phyloP scores from a whole-genome alignment of 1,140 invertebrate species.

The Pachypeltis micranthus region DNA sequence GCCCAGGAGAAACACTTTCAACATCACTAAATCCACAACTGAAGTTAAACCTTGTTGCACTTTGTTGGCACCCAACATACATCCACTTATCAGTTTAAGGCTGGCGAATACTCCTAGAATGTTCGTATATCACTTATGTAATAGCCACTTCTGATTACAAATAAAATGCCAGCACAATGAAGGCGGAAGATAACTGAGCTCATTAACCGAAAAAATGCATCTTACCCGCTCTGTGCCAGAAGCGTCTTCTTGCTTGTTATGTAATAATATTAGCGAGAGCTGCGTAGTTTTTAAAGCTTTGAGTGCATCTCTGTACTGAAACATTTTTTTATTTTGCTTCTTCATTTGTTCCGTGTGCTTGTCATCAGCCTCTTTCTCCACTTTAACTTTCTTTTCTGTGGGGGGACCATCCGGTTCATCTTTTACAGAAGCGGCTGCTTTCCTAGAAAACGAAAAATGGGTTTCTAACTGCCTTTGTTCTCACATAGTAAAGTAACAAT shows the following conservation, averaged over 20 bases:
- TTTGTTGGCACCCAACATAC: background rate
- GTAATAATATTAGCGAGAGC: constrained; percentile 50
- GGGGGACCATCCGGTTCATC: constrained; percentile 40
- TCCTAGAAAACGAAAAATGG: too few relatives aligned
- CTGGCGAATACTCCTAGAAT: too few relatives aligned
- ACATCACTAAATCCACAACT: too few relatives aligned
- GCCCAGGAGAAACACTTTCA: too few relatives aligned
- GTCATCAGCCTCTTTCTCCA: constrained; percentile 39
- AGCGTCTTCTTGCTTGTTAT: constrained; percentile 59
- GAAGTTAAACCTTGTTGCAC: too few relatives aligned
- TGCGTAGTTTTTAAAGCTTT: constrained; percentile 41
- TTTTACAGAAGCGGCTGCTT: constrained; percentile 38
- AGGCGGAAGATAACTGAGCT: too few relatives aligned
- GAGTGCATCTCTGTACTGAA: constrained; percentile 51
- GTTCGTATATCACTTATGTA: too few relatives aligned
- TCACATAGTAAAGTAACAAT: too few relatives aligned
- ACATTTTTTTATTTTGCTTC: constrained; percentile 70
- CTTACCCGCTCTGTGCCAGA: constrained; percentile 32
- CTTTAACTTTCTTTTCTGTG: constrained; percentile 53
- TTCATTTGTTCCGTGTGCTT: constrained; percentile 44
- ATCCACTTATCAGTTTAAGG: constrained; percentile 7
- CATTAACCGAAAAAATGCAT: too few relatives aligned
- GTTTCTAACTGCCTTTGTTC: too few relatives aligned
- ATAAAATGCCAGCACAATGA: too few relatives aligned
- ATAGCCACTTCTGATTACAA: too few relatives aligned